Base-by-base conservation (phyloP, 2,797 vertebrate genomes). In the Eulemur mongoz region DNA sequence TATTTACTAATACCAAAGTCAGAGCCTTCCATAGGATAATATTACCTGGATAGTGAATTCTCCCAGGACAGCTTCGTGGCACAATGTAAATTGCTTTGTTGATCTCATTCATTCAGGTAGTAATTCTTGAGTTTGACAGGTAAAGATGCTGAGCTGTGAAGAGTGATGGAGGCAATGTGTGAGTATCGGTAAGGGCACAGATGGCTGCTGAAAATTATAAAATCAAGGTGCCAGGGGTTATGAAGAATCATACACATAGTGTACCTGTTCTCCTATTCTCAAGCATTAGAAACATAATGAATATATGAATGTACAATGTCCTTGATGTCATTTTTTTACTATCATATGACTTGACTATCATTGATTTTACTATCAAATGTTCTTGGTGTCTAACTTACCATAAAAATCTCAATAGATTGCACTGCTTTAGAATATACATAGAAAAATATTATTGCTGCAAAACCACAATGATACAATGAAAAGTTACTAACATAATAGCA, bases 81-180 rank as follows among this genome's bases (percentile, higher is more conserved):
- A 96, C 45, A 63, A 25, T 75, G 52, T 93, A 92, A 87, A 96
- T 82, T 85, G 91, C 93, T 94, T 96, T 92, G 27, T 94, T 78
- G 90, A 65, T 95, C 59, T 89, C 87, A 80, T 86, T 93, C 72
- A 87, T 94, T 96, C 83, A 52, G 83, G 78, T 94, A 14, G 4
- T 96, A 96, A 94, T 87, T 96, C 93, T 96, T 75, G 35, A 84
- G 67, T 87, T 83, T 97, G 96, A 96, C 94, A 94, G 95, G 87
- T 82, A 88, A 96, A 97, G 94, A 97, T 92, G 81, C 89, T 96
- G 86, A 96, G 76, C 91, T 95, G 76, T 87, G 76, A 90, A 93
- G 91, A 97, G 67, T 48, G 94, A 96, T 75, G 69, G 90, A 91
- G 84, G 67, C 80, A 40, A 7, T 72, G 93, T 92, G 81, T 83